phyloP scores from a whole-genome alignment of 2,113 vertebrate species.

The Centropristis striata region DNA sequence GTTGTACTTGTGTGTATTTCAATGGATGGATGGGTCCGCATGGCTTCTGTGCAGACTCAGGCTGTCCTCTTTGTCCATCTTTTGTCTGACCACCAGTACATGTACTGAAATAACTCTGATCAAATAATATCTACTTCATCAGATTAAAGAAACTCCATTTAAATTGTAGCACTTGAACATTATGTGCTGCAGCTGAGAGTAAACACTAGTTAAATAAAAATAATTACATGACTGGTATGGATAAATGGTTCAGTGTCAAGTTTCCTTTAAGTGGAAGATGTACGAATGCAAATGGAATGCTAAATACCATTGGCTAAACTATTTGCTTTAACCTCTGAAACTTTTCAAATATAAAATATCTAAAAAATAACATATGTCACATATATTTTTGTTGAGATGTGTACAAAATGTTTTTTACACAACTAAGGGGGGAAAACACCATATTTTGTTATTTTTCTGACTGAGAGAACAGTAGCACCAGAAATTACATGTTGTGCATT shows the following conservation, averaged over 20 bases:
- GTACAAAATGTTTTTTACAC: too few relatives aligned
- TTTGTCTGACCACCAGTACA: neutral
- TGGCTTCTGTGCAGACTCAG: neutral
- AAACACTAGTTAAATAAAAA: slow-evolving; percentile 2
- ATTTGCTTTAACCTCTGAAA: too few relatives aligned
- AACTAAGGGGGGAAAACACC: too few relatives aligned
- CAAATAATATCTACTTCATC: neutral
- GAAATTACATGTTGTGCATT: too few relatives aligned
- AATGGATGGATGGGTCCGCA: neutral
- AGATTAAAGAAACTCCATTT: neutral
- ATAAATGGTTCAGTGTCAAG: neutral
- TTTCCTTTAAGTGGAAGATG: neutral
- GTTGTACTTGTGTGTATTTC: neutral
- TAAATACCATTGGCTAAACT: too few relatives aligned
- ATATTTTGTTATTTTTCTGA: too few relatives aligned
- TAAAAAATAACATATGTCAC: too few relatives aligned
- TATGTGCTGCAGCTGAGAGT: neutral
- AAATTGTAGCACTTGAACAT: neutral
- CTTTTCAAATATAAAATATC: too few relatives aligned
- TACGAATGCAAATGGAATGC: neutral
- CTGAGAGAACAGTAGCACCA: too few relatives aligned
- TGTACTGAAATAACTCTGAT: neutral
- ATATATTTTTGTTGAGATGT: too few relatives aligned
- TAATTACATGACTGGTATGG: neutral
- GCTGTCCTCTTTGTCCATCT: too few relatives aligned